Evolutionary conservation across 2,888 invertebrate species (phyloP), one percentile per base, ranked within the genome.

Genomic region (Tigriopus californicus): DNA sequence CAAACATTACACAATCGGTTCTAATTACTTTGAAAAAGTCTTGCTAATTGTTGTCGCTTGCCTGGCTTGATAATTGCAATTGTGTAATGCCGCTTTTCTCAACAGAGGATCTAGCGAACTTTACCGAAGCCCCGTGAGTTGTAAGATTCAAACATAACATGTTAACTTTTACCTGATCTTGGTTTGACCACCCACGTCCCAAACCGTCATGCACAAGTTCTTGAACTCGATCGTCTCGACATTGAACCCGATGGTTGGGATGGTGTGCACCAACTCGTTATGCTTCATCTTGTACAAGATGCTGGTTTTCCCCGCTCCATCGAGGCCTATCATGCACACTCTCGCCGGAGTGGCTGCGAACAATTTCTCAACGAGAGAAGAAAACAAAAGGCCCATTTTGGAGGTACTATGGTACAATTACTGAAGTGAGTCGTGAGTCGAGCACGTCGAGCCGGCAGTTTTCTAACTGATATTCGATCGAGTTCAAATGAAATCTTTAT

Each of bases 181-280:
- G 70, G 91, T 91, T 71, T 95, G 95, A 64, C 95, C 97, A 70
- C 97, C 95, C 62, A 97, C 95, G 72, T 97, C 97, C 97, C 95
- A 97, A 10, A 97, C 95, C 40, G 95, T 97, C 71, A 97, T 97
- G 69, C 88, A 89, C 68, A 97, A 95, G 75, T 97, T 97, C 77
- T 94, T 95, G 76, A 97, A 97, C 71, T 97, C 95, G 11, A 97
- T 95, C 5, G 95, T 97, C 72, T 97, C 97, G 25, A 97, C 97
- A 72, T 97, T 97, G 72, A 97, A 97, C 5, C 78, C 79, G 65
- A 97, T 95, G 1, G 95, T 97, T 54, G 95, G 95, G 73, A 97
- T 97, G 51, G 95, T 97, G 18, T 94, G 95, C 11, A 97, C 94
- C 65, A 95, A 91, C 77, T 97, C 95, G 61, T 91, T 92, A 63